These are phyloP conservation scores for Stichopus chloronotus DNA, from an alignment of 35 echinoderm and acorn worm genomes.

Conservation along the genomic window DNA sequence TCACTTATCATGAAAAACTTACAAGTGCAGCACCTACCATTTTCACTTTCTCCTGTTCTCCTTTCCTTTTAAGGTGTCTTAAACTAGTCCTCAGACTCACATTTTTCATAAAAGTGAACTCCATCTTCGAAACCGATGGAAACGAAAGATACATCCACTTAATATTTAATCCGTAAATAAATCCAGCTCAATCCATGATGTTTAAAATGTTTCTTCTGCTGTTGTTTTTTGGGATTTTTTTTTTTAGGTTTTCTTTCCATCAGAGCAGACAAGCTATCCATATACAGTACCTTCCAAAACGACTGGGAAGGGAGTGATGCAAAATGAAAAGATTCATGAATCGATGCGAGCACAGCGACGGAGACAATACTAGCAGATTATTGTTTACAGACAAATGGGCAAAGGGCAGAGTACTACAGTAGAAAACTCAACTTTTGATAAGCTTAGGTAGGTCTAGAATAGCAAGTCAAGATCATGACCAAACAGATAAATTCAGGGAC, in stretches of 20 bases:
- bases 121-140: background rate
- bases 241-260: no score
- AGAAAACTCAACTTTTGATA: background rate
- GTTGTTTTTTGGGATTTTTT: no score
- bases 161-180: no score
- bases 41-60: background rate
- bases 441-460: background rate
- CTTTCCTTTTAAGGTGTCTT: background rate
- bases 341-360: no score
- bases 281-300: no score
- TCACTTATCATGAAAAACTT: no score
- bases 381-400: slow-evolving; percentile 26
- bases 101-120: background rate
- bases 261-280: no score
- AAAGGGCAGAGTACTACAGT: slow-evolving; percentile 6
- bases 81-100: background rate
- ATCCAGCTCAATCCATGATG: no score
- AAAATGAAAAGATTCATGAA: no score
- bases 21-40: background rate
- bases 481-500: slow-evolving; percentile 29
- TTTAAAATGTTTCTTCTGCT: no score
- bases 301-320: no score
- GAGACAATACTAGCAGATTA: background rate
- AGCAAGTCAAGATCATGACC: slow-evolving; percentile 17
- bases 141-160: background rate